phyloP scores from a whole-genome alignment of 2,888 invertebrate genomes.

The Eupelmus urozonus region DNA sequence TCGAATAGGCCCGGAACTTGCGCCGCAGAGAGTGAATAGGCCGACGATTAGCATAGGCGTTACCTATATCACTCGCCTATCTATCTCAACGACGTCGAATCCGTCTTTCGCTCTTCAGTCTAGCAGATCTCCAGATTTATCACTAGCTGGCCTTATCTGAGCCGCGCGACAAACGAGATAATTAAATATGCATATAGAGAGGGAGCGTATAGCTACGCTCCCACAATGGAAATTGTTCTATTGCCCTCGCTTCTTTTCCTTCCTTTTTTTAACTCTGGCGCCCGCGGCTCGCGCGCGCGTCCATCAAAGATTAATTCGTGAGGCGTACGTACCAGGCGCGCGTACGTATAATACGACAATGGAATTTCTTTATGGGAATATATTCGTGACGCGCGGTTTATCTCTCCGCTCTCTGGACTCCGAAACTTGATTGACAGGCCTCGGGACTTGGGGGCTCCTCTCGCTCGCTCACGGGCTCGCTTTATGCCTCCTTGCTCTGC shows the following conservation, averaged over 20 bases:
- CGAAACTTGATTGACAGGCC: conserved; percentile 51
- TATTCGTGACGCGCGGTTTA: conserved; percentile 26
- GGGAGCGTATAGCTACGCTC: background rate
- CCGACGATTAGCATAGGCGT: too few species aligned
- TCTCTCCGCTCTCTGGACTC: conserved; percentile 5
- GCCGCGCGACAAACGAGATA: conserved; percentile 17
- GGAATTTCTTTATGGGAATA: conserved; percentile 41
- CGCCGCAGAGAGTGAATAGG: too few species aligned
- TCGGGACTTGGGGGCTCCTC: background rate
- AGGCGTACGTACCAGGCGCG: background rate
- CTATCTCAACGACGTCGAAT: conserved; percentile 44
- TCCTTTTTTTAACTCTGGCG: too few species aligned
- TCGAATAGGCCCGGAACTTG: too few species aligned
- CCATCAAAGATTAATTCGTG: conserved; percentile 21
- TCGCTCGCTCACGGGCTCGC: conserved; percentile 37
- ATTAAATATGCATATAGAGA: conserved; percentile 19
- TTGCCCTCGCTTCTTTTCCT: background rate
- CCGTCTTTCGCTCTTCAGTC: too few species aligned
- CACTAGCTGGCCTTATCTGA: background rate
- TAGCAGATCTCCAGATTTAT: too few species aligned
- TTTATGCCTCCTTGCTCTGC: conserved; percentile 2
- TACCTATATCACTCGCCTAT: too few species aligned
- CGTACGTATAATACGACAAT: conserved; percentile 32
- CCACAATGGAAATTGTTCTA: background rate
- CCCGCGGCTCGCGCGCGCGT: background rate